These are phyloP conservation scores for Nebria brevicollis DNA, from an alignment of 2,888 invertebrate genomes.

Conservation along the genomic window DNA sequence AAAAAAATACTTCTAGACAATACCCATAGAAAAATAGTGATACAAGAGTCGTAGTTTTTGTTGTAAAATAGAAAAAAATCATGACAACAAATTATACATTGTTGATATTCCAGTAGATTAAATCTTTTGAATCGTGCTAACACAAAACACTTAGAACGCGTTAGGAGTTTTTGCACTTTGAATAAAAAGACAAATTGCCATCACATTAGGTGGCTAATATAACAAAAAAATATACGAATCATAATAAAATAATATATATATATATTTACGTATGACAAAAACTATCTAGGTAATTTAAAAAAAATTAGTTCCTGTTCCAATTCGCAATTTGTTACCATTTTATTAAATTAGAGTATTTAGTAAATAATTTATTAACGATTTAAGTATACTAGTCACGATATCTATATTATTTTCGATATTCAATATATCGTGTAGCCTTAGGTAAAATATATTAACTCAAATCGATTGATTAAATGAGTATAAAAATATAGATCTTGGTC, in stretches of 20 bases:
- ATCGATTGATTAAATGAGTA: not conserved
- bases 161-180: not conserved
- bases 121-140: not conserved
- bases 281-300: not conserved
- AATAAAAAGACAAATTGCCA: not conserved
- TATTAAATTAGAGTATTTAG: too few relatives aligned
- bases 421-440: not conserved
- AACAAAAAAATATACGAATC: not conserved
- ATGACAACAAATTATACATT: not conserved
- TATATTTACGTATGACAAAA: not conserved
- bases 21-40: not conserved
- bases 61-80: not conserved
- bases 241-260: not conserved
- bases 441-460: not conserved
- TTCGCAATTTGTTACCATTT: too few relatives aligned
- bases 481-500: not conserved
- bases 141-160: not conserved
- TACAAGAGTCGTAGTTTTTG: not conserved
- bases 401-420: too few relatives aligned
- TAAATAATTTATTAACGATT: too few relatives aligned
- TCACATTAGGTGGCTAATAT: not conserved
- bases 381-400: too few relatives aligned
- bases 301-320: too few relatives aligned
- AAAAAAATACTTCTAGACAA: not conserved
- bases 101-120: not conserved